These are phyloP conservation scores for Alauda arvensis DNA, from an alignment of 2,797 vertebrate genomes.

Conservation along the genomic window DNA sequence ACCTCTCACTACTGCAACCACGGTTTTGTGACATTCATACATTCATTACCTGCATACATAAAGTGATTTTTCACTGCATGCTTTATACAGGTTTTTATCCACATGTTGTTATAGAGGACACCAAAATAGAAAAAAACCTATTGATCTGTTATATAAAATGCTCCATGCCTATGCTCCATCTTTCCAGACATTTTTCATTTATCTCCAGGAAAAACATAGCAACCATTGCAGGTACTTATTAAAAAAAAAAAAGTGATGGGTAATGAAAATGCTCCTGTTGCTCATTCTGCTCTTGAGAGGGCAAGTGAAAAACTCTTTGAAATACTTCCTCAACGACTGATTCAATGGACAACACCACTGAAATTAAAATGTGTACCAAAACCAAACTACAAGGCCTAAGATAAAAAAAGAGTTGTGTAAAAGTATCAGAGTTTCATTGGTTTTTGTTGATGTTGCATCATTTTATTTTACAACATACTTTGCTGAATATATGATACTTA, in stretches of 20 bases:
- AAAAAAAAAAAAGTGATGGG: background rate
- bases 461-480: constrained; percentile 15
- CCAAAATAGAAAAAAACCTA: background rate
- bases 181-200: background rate
- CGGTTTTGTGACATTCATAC: background rate
- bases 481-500: background rate
- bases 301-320: background rate
- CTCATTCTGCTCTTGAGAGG: background rate
- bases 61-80: background rate
- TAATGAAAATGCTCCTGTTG: background rate
- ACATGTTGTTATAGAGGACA: background rate
- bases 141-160: background rate
- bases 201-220: background rate
- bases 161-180: background rate
- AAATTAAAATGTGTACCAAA: background rate
- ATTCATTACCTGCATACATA: background rate
- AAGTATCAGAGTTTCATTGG: background rate
- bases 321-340: background rate
- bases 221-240: background rate
- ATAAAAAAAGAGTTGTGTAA: background rate
- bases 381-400: background rate
- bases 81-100: background rate
- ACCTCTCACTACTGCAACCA: background rate
- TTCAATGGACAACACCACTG: background rate
- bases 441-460: background rate